Percentiles rank a stretch among this genome's conserved stretches.
These are phyloP conservation scores for Alviniconcha marisindica DNA, from an alignment of 1,140 invertebrate genomes.

Conservation along the genomic window DNA sequence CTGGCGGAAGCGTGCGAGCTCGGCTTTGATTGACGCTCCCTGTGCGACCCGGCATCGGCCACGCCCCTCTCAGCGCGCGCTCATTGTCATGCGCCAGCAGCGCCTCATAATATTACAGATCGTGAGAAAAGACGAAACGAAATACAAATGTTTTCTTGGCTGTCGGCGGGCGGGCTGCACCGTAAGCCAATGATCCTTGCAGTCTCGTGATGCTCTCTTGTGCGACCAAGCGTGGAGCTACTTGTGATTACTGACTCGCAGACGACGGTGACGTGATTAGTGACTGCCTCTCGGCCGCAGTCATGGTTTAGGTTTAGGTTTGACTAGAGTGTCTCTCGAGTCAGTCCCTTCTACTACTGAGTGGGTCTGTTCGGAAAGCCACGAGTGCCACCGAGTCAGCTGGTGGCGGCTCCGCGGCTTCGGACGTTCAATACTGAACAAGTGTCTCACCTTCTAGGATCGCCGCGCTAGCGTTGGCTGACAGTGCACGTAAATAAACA, in stretches of 20 bases:
- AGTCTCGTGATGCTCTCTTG: constrained; percentile 5
- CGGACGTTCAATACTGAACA: too few species aligned
- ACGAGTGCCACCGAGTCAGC: too few species aligned
- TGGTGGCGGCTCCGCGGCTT: too few species aligned
- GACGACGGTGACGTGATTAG: neutral
- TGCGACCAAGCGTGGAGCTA: neutral
- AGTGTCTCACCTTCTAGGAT: too few species aligned
- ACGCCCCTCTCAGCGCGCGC: neutral
- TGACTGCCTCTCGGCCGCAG: neutral
- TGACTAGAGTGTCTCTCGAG: neutral
- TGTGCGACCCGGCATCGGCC: neutral
- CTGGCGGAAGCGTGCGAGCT: neutral
- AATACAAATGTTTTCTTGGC: constrained; percentile 32
- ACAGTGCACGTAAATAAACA: too few species aligned
- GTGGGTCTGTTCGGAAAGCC: neutral
- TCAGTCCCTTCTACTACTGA: neutral
- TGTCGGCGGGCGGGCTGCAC: constrained; percentile 1
- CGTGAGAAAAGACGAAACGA: constrained; percentile 32
- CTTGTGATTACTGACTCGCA: neutral
- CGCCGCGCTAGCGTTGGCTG: too few species aligned
- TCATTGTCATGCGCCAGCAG: neutral
- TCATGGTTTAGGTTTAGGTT: neutral
- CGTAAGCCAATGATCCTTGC: constrained; percentile 19
- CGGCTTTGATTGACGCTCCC: constrained; percentile 8
- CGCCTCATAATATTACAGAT: neutral